Percentiles rank a stretch among this genome's conserved stretches.
These are phyloP conservation scores for Burhinus bistriatus DNA, from an alignment of 2,113 vertebrate genomes.

Conservation along the genomic window DNA sequence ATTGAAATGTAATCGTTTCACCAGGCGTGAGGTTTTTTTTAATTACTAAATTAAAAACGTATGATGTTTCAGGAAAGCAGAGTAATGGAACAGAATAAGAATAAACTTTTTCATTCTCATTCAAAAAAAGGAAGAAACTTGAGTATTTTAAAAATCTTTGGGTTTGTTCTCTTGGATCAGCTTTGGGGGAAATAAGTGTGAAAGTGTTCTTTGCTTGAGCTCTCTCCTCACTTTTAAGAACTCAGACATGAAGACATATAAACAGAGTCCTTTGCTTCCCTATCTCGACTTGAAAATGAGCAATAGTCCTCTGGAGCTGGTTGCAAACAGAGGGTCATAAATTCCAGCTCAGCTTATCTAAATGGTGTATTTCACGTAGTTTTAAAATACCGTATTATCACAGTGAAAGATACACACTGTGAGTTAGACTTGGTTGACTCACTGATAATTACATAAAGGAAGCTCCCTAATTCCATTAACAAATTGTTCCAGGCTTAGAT, in stretches of 20 bases:
- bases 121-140: neutral
- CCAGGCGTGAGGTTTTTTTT: neutral
- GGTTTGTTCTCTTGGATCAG: neutral
- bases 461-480: conserved; percentile 32
- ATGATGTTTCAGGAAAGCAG: neutral
- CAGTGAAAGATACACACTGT: neutral
- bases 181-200: neutral
- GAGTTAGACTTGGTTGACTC: neutral
- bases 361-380: neutral
- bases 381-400: neutral
- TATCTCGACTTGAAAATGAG: neutral
- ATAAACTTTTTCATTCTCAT: neutral
- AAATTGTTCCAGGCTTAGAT: neutral
- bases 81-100: neutral
- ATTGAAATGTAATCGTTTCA: neutral
- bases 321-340: neutral
- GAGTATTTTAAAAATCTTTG: neutral
- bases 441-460: neutral
- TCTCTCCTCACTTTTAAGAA: neutral
- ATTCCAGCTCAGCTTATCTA: conserved; percentile 5
- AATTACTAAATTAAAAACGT: neutral
- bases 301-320: neutral
- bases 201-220: neutral
- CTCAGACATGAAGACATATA: neutral
- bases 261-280: neutral